Percentiles rank a stretch among this genome's conserved stretches.
Evolutionary conservation across 2,797 vertebrate genomes (phyloP).

Genomic region (Perodicticus potto): DNA sequence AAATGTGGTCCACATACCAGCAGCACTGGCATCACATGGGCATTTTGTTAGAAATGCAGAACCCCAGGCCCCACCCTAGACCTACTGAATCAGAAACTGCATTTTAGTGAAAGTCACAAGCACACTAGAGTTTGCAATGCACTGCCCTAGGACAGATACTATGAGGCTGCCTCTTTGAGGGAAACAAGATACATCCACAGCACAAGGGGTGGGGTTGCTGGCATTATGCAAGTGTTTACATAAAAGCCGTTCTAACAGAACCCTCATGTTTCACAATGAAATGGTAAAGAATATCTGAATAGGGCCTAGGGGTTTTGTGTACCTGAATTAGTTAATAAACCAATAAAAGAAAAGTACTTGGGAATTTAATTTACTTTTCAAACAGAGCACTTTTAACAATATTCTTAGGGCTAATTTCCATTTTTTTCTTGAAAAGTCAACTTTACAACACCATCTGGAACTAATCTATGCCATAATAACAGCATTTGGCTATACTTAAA

Average conservation of each 20-base stretch:
- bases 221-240: background rate
- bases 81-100: conserved; percentile 7
- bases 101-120: background rate
- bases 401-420: conserved; percentile 41
- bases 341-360: conserved; percentile 41
- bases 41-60: conserved; percentile 29
- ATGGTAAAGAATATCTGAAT: conserved; percentile 20
- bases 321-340: conserved; percentile 49
- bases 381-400: background rate
- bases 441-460: conserved; percentile 30
- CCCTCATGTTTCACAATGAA: background rate
- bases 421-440: conserved; percentile 30
- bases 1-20: conserved; percentile 37
- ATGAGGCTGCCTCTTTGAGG: background rate
- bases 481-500: conserved; percentile 51
- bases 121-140: background rate
- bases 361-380: conserved; percentile 42
- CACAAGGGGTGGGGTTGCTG: background rate
- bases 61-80: background rate
- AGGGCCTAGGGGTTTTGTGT: background rate
- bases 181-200: background rate
- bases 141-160: background rate
- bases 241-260: conserved; percentile 33
- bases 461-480: conserved; percentile 19
- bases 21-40: background rate